phyloP scores from a whole-genome alignment of 2,888 invertebrate genomes.

The Ceratothoa steindachneri region DNA sequence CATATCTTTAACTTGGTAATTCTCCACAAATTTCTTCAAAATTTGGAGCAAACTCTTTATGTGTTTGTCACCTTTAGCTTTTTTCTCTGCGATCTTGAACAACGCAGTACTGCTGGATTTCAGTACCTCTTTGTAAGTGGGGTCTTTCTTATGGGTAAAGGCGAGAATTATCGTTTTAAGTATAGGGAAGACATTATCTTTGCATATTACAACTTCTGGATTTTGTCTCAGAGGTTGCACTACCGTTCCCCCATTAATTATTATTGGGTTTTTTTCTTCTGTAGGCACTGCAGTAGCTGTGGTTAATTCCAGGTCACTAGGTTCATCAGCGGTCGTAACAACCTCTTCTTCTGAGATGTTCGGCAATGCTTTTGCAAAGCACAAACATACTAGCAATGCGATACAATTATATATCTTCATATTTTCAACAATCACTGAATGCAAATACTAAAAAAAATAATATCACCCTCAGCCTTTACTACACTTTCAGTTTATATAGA shows the following conservation, averaged over 20 bases:
- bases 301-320: neutral
- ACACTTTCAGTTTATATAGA: neutral
- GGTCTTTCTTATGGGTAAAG: conserved; percentile 31
- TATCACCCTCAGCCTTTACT: neutral
- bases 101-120: conserved; percentile 30
- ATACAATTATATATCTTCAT: neutral
- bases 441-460: neutral
- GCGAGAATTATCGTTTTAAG: conserved; percentile 28
- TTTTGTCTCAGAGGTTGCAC: neutral
- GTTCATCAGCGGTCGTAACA: neutral
- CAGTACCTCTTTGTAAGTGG: conserved; percentile 28
- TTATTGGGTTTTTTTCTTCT: neutral
- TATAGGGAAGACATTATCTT: conserved; percentile 33
- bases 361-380: neutral
- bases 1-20: neutral
- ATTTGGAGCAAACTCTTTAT: conserved; percentile 16
- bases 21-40: conserved; percentile 20
- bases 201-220: conserved; percentile 5
- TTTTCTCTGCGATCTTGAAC: conserved; percentile 29
- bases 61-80: conserved; percentile 20
- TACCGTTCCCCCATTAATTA: neutral
- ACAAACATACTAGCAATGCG: neutral
- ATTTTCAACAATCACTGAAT: neutral
- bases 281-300: neutral
- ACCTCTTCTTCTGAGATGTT: neutral